Evolutionary conservation across 2,797 vertebrate species (phyloP), one percentile per base, ranked within the genome.

Genomic region (Lacerta bilineata): DNA sequence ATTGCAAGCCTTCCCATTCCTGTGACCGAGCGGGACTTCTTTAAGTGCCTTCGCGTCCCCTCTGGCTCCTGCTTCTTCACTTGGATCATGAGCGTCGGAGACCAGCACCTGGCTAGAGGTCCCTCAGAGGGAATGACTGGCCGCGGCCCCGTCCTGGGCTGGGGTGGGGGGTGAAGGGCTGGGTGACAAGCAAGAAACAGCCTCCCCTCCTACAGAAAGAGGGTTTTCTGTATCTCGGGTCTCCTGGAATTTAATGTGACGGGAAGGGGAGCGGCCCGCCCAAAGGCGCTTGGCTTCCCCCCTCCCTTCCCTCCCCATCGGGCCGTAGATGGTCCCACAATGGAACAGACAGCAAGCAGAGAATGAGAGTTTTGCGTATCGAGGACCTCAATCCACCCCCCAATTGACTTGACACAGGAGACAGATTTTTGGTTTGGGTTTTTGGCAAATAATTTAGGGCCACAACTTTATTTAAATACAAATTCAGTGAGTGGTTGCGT

Each of bases 231-330:
- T 33, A 18, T 55, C 87, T 77, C 39, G 55, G 80, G 80, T 18
- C 87, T 78, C 87, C 72, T 39, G 87, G 87, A 41, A 69, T 83
- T 36, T 69, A 10, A 68, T 88, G 61, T 84, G 87, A 84, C 82
- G 64, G 46, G 64, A 61, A 84, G 87, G 87, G 81, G 87, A 88
- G 87, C 82, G 87, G 87, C 87, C 64, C 81, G 80, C 83, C 87
- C 17, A 83, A 83, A 84, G 77, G 77, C 8, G 1, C 59, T 36
- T 10, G 9, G 46, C 41, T 33, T 8, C 29, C n/a, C 27, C 4
- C 25, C 36, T 20, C 4, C 25, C 36, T 20, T 25, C 39, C 33
- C 83, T 68, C 46, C 78, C 83, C n/a, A 81, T 6, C 85, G 74
- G 55, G 87, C 69, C 43, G 89, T 46, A 33, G 33, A 33, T 33